These are phyloP conservation scores for Meteorus cinctellus DNA, from an alignment of 2,888 invertebrate species.

Conservation along the genomic window DNA sequence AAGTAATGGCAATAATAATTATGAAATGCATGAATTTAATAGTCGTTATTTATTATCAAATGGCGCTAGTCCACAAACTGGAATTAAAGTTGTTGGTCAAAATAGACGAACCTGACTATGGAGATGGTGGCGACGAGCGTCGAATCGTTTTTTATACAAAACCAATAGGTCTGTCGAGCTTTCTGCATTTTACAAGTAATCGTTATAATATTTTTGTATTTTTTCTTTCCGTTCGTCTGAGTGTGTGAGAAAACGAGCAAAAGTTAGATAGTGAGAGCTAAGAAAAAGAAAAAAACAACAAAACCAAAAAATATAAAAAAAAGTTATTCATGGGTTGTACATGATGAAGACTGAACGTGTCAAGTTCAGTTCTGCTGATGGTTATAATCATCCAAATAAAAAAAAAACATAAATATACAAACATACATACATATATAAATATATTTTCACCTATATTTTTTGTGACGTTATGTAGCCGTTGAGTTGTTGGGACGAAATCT, in stretches of 20 bases:
- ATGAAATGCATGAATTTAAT: constrained; percentile 85
- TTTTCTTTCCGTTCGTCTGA: constrained; percentile 17
- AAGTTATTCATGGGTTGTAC: background rate
- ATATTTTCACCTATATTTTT: constrained; percentile 19
- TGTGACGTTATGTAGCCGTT: background rate
- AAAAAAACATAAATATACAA: constrained; percentile 8
- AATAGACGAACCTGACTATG: constrained; percentile 71
- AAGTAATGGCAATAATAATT: constrained; percentile 85
- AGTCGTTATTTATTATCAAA: constrained; percentile 68
- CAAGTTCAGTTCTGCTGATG: constrained; percentile 2
- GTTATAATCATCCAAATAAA: constrained; percentile 10
- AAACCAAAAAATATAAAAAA: background rate
- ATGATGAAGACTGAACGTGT: constrained; percentile 29
- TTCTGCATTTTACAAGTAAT: constrained; percentile 47
- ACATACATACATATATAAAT: constrained; percentile 22
- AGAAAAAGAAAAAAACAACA: constrained; percentile 11
- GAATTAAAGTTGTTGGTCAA: constrained; percentile 75
- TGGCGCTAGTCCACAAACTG: constrained; percentile 70
- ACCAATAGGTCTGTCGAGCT: constrained; percentile 68
- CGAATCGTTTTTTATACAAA: constrained; percentile 66
- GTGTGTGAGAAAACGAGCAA: background rate
- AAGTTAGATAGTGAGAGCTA: background rate
- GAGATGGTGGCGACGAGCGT: constrained; percentile 70
- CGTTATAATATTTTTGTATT: constrained; percentile 18
- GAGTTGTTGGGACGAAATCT: constrained; percentile 3